phyloP scores from a whole-genome alignment of 2,797 vertebrate species.

The Acanthornis magna region DNA sequence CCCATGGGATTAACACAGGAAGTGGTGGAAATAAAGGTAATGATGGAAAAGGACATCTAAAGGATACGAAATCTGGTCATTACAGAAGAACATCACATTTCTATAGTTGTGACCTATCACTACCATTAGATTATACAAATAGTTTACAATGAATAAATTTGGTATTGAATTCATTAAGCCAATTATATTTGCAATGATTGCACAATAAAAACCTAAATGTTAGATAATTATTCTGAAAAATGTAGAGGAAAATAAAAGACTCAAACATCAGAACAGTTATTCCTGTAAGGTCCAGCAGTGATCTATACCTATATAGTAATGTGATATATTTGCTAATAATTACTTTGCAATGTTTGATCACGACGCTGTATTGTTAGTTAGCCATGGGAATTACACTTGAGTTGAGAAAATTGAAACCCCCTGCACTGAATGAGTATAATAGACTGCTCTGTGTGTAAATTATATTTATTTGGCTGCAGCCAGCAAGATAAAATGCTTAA shows the following conservation, averaged over 20 bases:
- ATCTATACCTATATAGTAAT: neutral
- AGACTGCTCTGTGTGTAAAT: neutral
- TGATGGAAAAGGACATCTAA: neutral
- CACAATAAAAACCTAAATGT: neutral
- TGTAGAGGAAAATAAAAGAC: neutral
- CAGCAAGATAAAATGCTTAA: constrained; percentile 46
- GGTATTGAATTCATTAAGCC: neutral
- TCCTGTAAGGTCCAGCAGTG: neutral
- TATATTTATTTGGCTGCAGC: constrained; percentile 1
- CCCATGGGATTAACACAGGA: neutral
- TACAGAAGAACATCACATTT: neutral
- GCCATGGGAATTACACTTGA: neutral
- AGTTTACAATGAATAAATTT: neutral
- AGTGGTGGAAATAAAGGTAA: neutral
- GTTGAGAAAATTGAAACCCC: constrained; percentile 1
- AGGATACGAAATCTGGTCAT: neutral
- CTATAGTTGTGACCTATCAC: neutral
- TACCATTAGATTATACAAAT: neutral
- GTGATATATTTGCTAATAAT: neutral
- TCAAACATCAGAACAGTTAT: neutral
- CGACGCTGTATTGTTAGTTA: neutral
- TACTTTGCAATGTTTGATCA: neutral
- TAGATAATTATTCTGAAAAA: neutral
- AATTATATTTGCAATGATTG: neutral
- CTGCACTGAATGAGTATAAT: neutral